Percentiles rank a stretch among this genome's conserved stretches.
These are phyloP conservation scores for Polydrusus tereticollis DNA, from an alignment of 2,888 invertebrate genomes.

Conservation along the genomic window DNA sequence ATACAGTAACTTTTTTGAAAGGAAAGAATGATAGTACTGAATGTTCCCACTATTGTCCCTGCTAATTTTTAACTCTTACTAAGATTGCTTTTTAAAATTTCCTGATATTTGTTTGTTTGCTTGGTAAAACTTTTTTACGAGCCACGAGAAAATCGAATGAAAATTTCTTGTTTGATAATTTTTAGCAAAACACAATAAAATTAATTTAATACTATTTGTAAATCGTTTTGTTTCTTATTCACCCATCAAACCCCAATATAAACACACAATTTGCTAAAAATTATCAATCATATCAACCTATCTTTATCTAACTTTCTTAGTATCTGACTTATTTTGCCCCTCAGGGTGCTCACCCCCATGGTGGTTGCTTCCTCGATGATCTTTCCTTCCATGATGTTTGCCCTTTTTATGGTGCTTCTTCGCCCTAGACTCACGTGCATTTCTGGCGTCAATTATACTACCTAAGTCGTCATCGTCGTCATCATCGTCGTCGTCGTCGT, in stretches of 20 bases:
- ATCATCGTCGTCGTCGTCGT: constrained; percentile 72
- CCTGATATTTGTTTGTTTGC: neutral
- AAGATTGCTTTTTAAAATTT: too few relatives aligned
- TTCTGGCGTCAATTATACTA: constrained; percentile 77
- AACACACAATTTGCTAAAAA: constrained; percentile 17
- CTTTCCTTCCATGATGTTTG: constrained; percentile 56
- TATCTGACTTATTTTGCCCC: constrained; percentile 57
- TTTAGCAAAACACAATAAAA: constrained; percentile 18
- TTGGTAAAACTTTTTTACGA: neutral
- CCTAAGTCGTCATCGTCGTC: constrained; percentile 77
- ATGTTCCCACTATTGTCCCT: too few relatives aligned
- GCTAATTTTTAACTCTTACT: neutral
- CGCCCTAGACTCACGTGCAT: constrained; percentile 86
- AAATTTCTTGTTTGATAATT: neutral
- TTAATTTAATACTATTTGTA: too few relatives aligned
- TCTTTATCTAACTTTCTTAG: constrained; percentile 57
- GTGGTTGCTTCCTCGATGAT: constrained; percentile 53
- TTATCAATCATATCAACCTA: constrained; percentile 1
- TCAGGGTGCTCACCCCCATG: constrained; percentile 61
- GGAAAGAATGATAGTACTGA: too few relatives aligned
- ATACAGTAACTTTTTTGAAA: too few relatives aligned
- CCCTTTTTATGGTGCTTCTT: constrained; percentile 57
- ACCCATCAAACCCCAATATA: too few relatives aligned
- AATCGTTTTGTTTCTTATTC: too few relatives aligned
- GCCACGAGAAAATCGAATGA: neutral